These are phyloP conservation scores for Leptobrachium leishanense DNA, from an alignment of 2,113 vertebrate species.

Conservation along the genomic window DNA sequence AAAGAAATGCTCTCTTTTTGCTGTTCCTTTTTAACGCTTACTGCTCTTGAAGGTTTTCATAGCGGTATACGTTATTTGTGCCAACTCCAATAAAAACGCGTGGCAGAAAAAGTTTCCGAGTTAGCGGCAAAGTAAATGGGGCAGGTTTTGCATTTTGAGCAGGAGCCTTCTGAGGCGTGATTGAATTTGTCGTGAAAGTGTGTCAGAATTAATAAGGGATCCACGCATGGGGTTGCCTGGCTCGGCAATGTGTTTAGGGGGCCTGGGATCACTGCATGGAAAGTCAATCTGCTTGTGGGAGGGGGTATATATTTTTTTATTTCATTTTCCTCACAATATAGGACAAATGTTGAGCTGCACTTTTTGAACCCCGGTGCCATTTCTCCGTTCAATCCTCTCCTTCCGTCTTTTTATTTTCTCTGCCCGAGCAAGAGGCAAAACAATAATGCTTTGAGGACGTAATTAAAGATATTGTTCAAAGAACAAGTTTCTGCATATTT, in stretches of 20 bases:
- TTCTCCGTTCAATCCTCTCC: constrained; percentile 81
- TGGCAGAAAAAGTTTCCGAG: constrained; percentile 84
- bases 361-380: constrained; percentile 76
- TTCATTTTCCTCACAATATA: constrained; percentile 67
- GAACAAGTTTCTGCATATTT: constrained; percentile 99
- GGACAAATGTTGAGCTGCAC: constrained; percentile 74
- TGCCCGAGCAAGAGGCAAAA: constrained; percentile 81
- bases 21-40: constrained; percentile 72
- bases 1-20: constrained; percentile 3
- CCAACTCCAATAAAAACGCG: constrained; percentile 85
- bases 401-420: constrained; percentile 29
- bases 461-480: constrained; percentile 99
- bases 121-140: constrained; percentile 85
- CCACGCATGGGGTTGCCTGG: constrained; percentile 81
- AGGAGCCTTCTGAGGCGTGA: constrained; percentile 89
- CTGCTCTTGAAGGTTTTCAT: constrained; percentile 82
- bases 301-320: neutral
- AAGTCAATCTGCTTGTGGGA: constrained; percentile 71
- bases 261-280: constrained; percentile 74
- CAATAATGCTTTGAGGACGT: constrained; percentile 99
- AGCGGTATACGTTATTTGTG: constrained; percentile 83
- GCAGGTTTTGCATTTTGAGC: constrained; percentile 85
- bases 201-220: constrained; percentile 96
- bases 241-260: constrained; percentile 77
- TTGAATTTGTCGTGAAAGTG: constrained; percentile 96